phyloP scores from a whole-genome alignment of 2,113 vertebrate genomes.

The Sclerurus mexicanus region DNA sequence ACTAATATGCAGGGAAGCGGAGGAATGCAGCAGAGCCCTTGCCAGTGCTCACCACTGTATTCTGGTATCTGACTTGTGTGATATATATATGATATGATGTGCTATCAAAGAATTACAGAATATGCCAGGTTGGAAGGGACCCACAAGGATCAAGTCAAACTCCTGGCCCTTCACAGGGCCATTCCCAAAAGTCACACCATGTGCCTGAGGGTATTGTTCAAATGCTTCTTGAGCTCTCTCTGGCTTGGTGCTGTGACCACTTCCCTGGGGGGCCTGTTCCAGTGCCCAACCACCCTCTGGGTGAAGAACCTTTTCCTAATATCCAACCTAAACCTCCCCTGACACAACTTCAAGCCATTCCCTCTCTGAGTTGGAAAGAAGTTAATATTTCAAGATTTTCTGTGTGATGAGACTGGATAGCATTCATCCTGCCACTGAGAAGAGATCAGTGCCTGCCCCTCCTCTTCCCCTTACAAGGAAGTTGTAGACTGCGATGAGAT shows the following conservation, averaged over 20 bases:
- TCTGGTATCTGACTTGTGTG: neutral
- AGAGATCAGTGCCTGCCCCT: neutral
- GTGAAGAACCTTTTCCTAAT: neutral
- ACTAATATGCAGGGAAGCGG: neutral
- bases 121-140: neutral
- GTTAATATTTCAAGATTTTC: no score
- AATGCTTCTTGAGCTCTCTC: neutral
- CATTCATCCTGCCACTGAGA: neutral
- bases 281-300: neutral
- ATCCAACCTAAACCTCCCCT: neutral
- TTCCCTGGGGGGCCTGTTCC: neutral
- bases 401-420: no score
- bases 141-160: neutral
- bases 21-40: neutral
- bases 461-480: neutral
- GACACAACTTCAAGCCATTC: neutral
- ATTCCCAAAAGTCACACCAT: neutral
- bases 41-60: neutral
- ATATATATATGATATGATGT: neutral
- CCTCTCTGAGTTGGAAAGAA: no score
- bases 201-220: neutral
- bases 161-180: neutral
- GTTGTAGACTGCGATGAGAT: neutral
- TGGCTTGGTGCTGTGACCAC: neutral
- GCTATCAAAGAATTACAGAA: neutral